Conservation (phyloP, 1,140 invertebrate species). For the Drosophila melanica region DNA sequence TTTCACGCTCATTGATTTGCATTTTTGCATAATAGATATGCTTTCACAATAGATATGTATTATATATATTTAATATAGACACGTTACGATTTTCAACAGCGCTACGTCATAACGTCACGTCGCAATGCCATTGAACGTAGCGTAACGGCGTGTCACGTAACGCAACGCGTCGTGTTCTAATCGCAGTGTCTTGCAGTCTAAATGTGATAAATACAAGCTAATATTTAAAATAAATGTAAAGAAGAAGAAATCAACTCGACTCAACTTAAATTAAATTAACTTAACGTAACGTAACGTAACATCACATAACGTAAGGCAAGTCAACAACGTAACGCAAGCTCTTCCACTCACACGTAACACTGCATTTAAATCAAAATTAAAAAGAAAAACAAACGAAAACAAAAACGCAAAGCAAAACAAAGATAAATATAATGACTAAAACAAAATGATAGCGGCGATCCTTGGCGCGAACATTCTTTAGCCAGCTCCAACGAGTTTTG, state of each 20-base stretch:
- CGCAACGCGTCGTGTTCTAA: constrained; percentile 20
- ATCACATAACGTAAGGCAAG: constrained; percentile 31
- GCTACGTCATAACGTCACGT: constrained; percentile 17
- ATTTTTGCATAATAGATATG: not conserved
- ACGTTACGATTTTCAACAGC: constrained; percentile 9
- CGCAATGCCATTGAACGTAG: not conserved
- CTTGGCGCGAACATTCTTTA: not conserved
- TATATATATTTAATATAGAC: not conserved
- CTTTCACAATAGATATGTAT: not conserved
- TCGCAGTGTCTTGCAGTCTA: constrained; percentile 19
- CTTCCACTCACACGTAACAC: constrained; percentile 37
- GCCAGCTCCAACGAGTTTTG: constrained; percentile 19
- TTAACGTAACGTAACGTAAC: constrained; percentile 3
- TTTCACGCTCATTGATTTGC: constrained; percentile 15
- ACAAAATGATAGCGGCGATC: constrained; percentile 13
- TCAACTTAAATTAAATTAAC: not conserved
- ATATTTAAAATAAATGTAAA: constrained; percentile 19
- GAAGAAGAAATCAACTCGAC: not conserved
- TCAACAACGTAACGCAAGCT: constrained; percentile 29
- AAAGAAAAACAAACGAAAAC: constrained; percentile 3
- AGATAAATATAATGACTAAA: constrained; percentile 13
- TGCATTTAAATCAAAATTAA: constrained; percentile 31
- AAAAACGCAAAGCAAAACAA: not conserved
- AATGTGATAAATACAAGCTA: constrained; percentile 14
- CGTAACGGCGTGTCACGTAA: constrained; percentile 11